Conservation (phyloP, 2,113 vertebrate genomes). For the Anoura caudifer region DNA sequence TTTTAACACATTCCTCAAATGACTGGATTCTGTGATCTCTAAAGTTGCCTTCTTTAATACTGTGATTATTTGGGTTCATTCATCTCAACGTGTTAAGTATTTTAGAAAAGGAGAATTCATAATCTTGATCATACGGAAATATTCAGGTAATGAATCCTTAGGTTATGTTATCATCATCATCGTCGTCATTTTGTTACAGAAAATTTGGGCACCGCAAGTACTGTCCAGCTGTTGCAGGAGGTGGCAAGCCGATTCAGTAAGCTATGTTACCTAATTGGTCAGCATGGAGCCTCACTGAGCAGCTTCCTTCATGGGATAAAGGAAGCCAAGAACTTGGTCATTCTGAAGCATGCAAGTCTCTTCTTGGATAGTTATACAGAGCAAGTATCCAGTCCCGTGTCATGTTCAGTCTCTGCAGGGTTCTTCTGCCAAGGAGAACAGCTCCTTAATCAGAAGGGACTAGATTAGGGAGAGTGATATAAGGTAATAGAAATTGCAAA, state of each 20-base stretch:
- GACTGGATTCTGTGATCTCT: background rate
- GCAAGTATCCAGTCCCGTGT: constrained; percentile 82
- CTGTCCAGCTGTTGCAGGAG: constrained; percentile 87
- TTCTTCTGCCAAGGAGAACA: constrained; percentile 59
- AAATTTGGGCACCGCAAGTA: constrained; percentile 82
- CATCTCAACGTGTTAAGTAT: background rate
- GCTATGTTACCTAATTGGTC: constrained; percentile 94
- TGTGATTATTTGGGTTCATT: background rate
- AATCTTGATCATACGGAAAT: constrained; percentile 8
- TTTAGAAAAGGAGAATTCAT: background rate
- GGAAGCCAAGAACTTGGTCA: constrained; percentile 88
- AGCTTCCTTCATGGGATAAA: constrained; percentile 88
- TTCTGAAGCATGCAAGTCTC: constrained; percentile 90
- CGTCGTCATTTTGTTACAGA: constrained; percentile 81
- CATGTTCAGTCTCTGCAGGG: constrained; percentile 66
- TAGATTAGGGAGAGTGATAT: constrained; percentile 63
- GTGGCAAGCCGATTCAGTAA: constrained; percentile 89
- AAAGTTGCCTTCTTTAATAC: background rate
- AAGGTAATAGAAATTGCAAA: constrained; percentile 52
- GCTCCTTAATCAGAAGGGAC: constrained; percentile 65
- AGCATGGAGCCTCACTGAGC: constrained; percentile 91
- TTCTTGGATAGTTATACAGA: constrained; percentile 93
- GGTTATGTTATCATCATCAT: background rate
- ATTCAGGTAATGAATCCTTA: background rate
- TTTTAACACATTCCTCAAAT: background rate